Percentiles rank a stretch among this genome's conserved stretches.
Conservation (phyloP, 1,140 invertebrate genomes). For the Nilaparvata lugens region DNA sequence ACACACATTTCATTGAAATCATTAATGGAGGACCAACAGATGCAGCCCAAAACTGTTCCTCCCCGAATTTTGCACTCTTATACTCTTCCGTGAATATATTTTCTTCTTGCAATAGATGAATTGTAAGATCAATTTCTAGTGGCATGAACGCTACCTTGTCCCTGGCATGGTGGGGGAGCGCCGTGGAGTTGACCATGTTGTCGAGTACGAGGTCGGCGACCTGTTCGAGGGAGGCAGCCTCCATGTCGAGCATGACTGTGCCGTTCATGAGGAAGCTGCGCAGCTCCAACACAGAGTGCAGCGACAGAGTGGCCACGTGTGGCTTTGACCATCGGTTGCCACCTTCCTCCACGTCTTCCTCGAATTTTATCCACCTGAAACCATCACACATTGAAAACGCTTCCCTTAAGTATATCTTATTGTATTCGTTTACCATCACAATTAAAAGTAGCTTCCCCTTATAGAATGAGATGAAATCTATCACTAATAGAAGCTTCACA, state of each 20-base stretch:
- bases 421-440: too few relatives aligned
- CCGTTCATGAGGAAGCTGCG: conserved; percentile 80
- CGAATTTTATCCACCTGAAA: conserved; percentile 85
- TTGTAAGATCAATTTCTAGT: neutral
- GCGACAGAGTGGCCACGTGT: conserved; percentile 82
- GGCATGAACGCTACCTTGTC: conserved; percentile 51
- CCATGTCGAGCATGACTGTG: conserved; percentile 85
- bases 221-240: conserved; percentile 72
- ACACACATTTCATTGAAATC: too few relatives aligned
- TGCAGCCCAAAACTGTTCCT: too few relatives aligned
- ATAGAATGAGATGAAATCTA: too few relatives aligned
- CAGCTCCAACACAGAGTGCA: conserved; percentile 85
- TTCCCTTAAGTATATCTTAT: too few relatives aligned
- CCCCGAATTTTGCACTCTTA: too few relatives aligned
- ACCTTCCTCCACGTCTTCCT: conserved; percentile 90
- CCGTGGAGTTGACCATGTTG: conserved; percentile 75
- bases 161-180: conserved; percentile 60
- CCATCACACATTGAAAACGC: too few relatives aligned
- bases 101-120: too few relatives aligned
- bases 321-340: conserved; percentile 93
- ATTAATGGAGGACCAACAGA: too few relatives aligned
- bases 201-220: conserved; percentile 86
- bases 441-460: too few relatives aligned
- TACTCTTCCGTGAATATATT: too few relatives aligned
- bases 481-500: too few relatives aligned